Evolutionary conservation across 1,140 invertebrate species (phyloP).

Genomic region (Nephila pilipes): DNA sequence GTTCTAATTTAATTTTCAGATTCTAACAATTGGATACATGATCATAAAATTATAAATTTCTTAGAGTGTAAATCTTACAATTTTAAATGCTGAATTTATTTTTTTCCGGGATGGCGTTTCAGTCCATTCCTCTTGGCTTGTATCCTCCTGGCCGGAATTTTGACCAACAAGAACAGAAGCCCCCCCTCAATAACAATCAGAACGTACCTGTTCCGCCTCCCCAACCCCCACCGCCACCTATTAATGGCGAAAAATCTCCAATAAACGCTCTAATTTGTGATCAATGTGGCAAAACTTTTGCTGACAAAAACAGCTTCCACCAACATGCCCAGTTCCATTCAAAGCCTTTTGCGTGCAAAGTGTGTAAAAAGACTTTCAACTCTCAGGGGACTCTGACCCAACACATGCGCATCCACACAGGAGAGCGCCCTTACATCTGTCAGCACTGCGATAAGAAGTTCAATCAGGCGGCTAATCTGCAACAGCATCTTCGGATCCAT

Average conservation of each 20-base stretch:
- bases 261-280: constrained; percentile 58
- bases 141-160: constrained; percentile 71
- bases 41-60: constrained; percentile 1
- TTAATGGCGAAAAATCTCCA: constrained; percentile 47
- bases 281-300: constrained; percentile 73
- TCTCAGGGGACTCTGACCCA: constrained; percentile 77
- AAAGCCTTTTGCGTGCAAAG: constrained; percentile 75
- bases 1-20: not conserved
- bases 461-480: constrained; percentile 98
- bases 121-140: constrained; percentile 75
- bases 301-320: constrained; percentile 70
- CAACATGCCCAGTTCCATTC: constrained; percentile 73
- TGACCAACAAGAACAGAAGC: constrained; percentile 69
- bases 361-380: constrained; percentile 75
- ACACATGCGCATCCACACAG: constrained; percentile 79
- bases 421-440: constrained; percentile 79
- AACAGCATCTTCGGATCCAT: constrained; percentile 91
- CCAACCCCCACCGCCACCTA: constrained; percentile 36
- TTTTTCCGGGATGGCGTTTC: constrained; percentile 74
- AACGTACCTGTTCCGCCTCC: constrained; percentile 52
- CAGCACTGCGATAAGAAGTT: constrained; percentile 94
- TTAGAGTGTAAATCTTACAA: constrained; percentile 32
- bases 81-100: constrained; percentile 76
- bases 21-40: not conserved
- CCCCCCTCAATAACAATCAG: constrained; percentile 5